Conservation (phyloP, 2,888 invertebrate genomes). For the Drosophila putrida region DNA sequence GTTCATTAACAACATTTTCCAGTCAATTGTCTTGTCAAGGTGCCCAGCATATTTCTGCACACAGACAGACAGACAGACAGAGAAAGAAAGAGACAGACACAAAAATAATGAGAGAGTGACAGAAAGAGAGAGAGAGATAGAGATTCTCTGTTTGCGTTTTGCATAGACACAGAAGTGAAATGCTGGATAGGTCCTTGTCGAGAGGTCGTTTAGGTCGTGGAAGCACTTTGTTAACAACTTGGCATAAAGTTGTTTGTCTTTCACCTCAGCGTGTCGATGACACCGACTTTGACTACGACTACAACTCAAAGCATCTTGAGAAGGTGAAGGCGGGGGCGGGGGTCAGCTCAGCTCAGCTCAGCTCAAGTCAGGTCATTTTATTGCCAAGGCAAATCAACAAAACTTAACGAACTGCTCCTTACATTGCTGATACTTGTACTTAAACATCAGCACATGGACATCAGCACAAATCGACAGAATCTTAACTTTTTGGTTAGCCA, state of each 20-base stretch:
- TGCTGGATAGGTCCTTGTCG: conserved; percentile 39
- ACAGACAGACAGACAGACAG: conserved; percentile 2
- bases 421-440: conserved; percentile 33
- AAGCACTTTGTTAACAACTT: conserved; percentile 75
- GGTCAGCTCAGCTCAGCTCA: neutral
- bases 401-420: conserved; percentile 71
- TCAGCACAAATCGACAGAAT: neutral
- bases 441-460: conserved; percentile 8
- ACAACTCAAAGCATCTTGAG: conserved; percentile 28
- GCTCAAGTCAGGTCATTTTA: conserved; percentile 34
- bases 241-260: conserved; percentile 78
- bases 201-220: conserved; percentile 62
- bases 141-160: conserved; percentile 50
- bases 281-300: conserved; percentile 41
- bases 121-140: conserved; percentile 3
- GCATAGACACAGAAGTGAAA: conserved; percentile 42
- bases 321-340: neutral
- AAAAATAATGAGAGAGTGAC: neutral
- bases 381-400: conserved; percentile 65
- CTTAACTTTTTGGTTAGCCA: conserved; percentile 35
- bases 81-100: neutral
- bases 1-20: conserved; percentile 79
- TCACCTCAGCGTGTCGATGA: conserved; percentile 76
- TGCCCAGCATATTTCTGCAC: conserved; percentile 58
- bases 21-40: conserved; percentile 76